phyloP scores from a whole-genome alignment of 2,113 vertebrate species.

The Atrichornis clamosus region DNA sequence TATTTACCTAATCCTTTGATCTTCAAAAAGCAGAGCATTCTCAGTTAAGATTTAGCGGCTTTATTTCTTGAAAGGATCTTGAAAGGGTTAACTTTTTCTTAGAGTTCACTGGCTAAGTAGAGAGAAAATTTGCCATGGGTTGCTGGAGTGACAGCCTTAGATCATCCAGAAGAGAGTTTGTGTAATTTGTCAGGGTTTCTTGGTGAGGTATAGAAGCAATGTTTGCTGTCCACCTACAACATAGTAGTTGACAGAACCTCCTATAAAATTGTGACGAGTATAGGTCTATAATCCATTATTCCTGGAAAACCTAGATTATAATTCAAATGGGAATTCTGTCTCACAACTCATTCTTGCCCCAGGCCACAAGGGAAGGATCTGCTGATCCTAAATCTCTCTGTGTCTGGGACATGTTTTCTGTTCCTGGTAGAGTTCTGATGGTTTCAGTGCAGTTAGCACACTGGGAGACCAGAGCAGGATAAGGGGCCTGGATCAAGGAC shows the following conservation, averaged over 20 bases:
- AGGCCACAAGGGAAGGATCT: not conserved
- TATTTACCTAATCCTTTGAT: not conserved
- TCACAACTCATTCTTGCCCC: not conserved
- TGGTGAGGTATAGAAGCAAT: not conserved
- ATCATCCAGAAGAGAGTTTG: not conserved
- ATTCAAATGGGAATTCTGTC: not conserved
- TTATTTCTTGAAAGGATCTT: not conserved
- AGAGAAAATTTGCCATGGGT: not conserved
- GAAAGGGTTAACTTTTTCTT: not conserved
- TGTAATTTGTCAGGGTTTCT: fast-evolving
- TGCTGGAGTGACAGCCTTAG: not conserved
- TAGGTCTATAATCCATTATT: not conserved
- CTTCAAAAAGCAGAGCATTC: not conserved
- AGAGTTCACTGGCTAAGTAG: not conserved
- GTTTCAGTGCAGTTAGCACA: not conserved
- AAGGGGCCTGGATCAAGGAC: not conserved
- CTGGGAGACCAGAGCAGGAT: not conserved
- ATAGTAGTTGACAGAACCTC: not conserved
- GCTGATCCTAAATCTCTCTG: not conserved
- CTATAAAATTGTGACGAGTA: not conserved
- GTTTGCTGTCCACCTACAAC: not conserved
- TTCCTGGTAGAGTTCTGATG: not conserved
- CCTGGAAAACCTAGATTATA: not conserved
- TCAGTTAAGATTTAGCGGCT: not conserved
- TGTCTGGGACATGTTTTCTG: not conserved